Base-by-base conservation (phyloP, 1,140 invertebrate genomes). In the Drosophila azteca region DNA sequence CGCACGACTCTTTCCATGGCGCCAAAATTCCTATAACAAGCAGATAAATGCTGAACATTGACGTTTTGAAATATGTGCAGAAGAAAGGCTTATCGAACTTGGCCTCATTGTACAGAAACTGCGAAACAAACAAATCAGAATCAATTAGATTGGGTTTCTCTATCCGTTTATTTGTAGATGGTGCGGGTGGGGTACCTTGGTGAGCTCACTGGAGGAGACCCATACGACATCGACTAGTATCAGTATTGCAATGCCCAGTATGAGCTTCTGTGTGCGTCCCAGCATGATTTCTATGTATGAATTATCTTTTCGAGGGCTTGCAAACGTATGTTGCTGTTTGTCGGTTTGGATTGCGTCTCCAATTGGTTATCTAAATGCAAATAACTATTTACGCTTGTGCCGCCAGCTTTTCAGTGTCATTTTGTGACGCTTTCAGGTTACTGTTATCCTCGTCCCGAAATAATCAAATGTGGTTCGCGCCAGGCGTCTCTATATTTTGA, bases 51-150 rank as follows among this genome's bases (percentile, higher is more conserved):
- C 95, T 95, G 90, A 98, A 97, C 96, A 98, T 96, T 6, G 95
- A 96, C 8, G 96, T 97, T 92, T 97, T 97, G 39, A 97, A 92
- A 91, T 97, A 98, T 6, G 97, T 97, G 76, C 94, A 97, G 91
- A 97, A 98, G 92, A 97, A 97, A 58, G 97, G 96, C 81, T 97
- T 97, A 85, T 96, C 94, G 90, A 94, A 97, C 20, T 95, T 93
- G 85, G 94, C 95, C 93, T 96, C 94, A 73, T 95, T 94, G 84
- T 97, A 97, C 51, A 97, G 94, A 92, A 96, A 97, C 96, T 98
- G 92, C 55, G 94, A 94, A 62, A 50, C 55, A 91, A 79, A 69
- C 59, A 53, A 2, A 44, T 8, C 64, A 26, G 74, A 66, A 8
- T 35, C 1, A 57, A 13, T 22, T 2, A 24, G 45, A 13, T 22